Conservation (phyloP, 1,140 invertebrate genomes). For the Trissolcus basalis region DNA sequence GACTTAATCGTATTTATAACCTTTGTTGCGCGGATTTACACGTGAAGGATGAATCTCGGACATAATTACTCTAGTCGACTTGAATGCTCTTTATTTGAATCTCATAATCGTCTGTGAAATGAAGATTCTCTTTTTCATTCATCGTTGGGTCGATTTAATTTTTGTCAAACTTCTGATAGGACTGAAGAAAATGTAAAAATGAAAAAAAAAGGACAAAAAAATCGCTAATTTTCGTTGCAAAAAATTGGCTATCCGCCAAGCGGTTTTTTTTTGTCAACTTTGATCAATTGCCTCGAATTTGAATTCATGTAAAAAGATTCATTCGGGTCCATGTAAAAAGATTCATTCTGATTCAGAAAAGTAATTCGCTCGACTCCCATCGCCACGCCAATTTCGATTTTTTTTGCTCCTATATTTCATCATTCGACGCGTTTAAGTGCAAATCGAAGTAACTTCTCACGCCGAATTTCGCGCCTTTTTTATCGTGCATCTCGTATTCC, state of each 20-base stretch:
- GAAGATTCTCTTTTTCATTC: no score
- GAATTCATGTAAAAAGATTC: slow-evolving; percentile 11
- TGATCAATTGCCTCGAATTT: slow-evolving; percentile 2
- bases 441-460: slow-evolving; percentile 44
- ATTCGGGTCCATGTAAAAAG: slow-evolving; percentile 2
- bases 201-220: no score
- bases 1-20: slow-evolving; percentile 33
- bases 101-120: no score
- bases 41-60: slow-evolving; percentile 3
- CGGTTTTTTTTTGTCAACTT: no score
- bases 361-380: slow-evolving; percentile 26
- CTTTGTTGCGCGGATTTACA: slow-evolving; percentile 16
- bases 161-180: background rate
- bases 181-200: background rate
- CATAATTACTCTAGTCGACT: slow-evolving; percentile 21
- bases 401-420: slow-evolving; percentile 1
- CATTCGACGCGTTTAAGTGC: slow-evolving; percentile 24
- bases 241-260: background rate
- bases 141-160: no score
- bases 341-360: background rate
- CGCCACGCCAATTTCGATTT: slow-evolving; percentile 8
- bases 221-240: background rate
- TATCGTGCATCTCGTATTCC: slow-evolving; percentile 39
- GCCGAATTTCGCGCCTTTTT: slow-evolving; percentile 26
- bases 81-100: no score